Percentiles rank a stretch among this genome's conserved stretches.
phyloP scores from a whole-genome alignment of 1,140 invertebrate species.

The Drosophila jambulina region DNA sequence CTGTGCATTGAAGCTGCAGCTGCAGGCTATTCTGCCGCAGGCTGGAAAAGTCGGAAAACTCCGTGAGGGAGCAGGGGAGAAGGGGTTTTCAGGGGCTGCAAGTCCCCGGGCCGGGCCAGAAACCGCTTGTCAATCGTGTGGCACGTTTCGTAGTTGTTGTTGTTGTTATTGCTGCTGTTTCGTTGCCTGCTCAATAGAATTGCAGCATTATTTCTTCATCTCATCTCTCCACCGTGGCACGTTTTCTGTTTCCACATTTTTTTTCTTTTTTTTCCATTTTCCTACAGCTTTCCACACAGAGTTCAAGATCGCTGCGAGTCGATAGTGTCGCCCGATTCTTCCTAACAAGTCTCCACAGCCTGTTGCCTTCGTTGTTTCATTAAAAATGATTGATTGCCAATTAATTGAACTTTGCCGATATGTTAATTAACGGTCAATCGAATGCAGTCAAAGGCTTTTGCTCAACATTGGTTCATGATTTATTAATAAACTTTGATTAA shows the following conservation, averaged over 20 bases:
- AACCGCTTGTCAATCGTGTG: constrained; percentile 77
- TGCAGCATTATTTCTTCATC: constrained; percentile 60
- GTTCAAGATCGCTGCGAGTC: constrained; percentile 69
- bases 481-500: constrained; percentile 40
- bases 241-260: constrained; percentile 60
- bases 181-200: constrained; percentile 40
- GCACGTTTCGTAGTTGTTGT: constrained; percentile 42
- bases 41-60: constrained; percentile 27
- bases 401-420: constrained; percentile 81
- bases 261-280: constrained; percentile 41
- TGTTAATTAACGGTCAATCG: constrained; percentile 72
- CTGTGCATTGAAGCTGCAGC: constrained; percentile 25
- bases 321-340: constrained; percentile 75
- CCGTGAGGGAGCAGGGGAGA: not conserved
- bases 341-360: constrained; percentile 34
- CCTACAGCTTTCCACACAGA: constrained; percentile 38
- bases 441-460: constrained; percentile 31
- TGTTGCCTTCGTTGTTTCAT: constrained; percentile 67
- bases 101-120: constrained; percentile 33
- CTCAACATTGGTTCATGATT: constrained; percentile 31
- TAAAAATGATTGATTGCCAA: constrained; percentile 83
- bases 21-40: constrained; percentile 36
- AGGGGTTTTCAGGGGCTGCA: constrained; percentile 3
- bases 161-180: constrained; percentile 4
- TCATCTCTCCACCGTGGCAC: constrained; percentile 44